phyloP scores from a whole-genome alignment of 2,797 vertebrate genomes.

The Spinus pinus region DNA sequence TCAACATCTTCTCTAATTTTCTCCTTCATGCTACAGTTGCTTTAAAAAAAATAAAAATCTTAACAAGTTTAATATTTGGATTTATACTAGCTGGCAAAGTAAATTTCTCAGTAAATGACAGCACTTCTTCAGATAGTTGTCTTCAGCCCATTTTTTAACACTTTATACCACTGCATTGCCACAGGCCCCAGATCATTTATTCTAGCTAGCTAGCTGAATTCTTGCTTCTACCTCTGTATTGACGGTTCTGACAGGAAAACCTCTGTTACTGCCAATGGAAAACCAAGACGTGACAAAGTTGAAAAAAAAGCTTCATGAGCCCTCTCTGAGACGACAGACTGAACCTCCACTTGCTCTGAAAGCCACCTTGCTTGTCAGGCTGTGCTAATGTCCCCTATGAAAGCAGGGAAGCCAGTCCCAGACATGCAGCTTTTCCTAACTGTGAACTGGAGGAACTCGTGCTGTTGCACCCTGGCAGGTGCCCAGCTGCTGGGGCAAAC shows the following conservation, averaged over 20 bases:
- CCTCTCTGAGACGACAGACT: neutral
- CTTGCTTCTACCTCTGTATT: neutral
- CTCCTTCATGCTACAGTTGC: constrained; percentile 8
- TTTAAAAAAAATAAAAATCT: neutral
- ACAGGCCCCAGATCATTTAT: neutral
- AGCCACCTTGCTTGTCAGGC: neutral
- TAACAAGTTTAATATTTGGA: constrained; percentile 47
- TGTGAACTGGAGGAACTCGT: neutral
- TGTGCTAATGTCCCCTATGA: fast-evolving
- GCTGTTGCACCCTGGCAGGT: neutral
- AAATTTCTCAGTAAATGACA: constrained; percentile 49
- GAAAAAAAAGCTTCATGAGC: neutral
- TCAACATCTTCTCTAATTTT: constrained; percentile 2
- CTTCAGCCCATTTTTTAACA: constrained; percentile 53
- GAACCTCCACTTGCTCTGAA: neutral
- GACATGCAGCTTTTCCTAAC: neutral
- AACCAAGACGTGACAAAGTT: neutral
- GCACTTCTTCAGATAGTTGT: constrained; percentile 36
- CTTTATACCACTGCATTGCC: constrained; percentile 30
- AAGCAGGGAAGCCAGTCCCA: neutral
- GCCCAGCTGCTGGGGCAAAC: neutral
- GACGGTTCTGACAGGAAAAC: neutral
- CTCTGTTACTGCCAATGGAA: neutral
- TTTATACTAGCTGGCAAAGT: constrained; percentile 26
- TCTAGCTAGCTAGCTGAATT: neutral